phyloP scores from a whole-genome alignment of 2,113 vertebrate genomes.

The Gasterosteus aculeatus region DNA sequence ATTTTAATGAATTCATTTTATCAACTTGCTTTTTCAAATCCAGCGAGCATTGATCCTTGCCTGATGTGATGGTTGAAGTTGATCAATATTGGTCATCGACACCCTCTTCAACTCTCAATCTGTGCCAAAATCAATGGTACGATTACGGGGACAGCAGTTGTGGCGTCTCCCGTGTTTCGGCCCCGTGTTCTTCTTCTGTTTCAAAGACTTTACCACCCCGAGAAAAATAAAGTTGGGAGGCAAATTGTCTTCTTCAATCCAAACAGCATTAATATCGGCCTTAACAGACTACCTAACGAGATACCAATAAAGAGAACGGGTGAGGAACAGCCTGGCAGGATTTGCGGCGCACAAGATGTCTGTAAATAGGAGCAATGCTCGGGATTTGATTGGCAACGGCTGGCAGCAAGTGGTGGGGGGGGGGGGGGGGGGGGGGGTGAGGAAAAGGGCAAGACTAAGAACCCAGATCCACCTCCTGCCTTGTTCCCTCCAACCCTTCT shows the following conservation, averaged over 20 bases:
- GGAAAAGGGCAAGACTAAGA: constrained; percentile 24
- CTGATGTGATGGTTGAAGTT: constrained; percentile 29
- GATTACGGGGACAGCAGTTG: constrained; percentile 1
- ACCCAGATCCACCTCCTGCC: constrained; percentile 37
- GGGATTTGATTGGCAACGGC: constrained; percentile 24
- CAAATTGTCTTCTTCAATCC: constrained; percentile 36
- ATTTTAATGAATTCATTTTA: constrained; percentile 34
- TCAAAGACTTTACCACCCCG: constrained; percentile 3
- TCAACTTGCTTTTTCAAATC: constrained; percentile 54
- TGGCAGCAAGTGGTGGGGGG: constrained; percentile 8
- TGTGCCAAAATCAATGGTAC: constrained; percentile 6
- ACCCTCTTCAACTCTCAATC: constrained; percentile 29
- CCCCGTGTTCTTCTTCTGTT: background rate
- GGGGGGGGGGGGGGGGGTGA: constrained; percentile 1
- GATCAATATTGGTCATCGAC: constrained; percentile 33
- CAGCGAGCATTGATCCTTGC: constrained; percentile 11
- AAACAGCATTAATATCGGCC: constrained; percentile 36
- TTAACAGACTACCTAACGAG: constrained; percentile 19
- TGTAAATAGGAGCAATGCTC: constrained; percentile 25
- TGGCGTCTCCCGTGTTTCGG: constrained; percentile 11
- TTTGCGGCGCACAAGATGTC: constrained; percentile 22
- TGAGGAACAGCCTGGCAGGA: constrained; percentile 15
- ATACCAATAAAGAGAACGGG: constrained; percentile 33
- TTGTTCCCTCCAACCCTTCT: constrained; percentile 38
- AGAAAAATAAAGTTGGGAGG: constrained; percentile 24